These are phyloP conservation scores for Poeciliopsis turrubarensis DNA, from an alignment of 2,113 vertebrate genomes.

Conservation along the genomic window DNA sequence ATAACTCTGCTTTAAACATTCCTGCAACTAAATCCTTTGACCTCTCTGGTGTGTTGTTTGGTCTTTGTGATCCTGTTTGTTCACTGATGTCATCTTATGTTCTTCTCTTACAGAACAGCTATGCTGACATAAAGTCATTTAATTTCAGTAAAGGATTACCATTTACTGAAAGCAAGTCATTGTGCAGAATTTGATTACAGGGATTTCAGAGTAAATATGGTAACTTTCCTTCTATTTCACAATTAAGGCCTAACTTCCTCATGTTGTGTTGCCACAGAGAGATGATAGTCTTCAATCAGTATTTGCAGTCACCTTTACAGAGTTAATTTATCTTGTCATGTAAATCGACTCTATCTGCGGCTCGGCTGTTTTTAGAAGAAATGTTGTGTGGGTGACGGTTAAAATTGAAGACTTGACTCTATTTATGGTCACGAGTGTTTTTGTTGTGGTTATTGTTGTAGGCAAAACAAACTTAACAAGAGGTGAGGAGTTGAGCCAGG, in stretches of 20 bases:
- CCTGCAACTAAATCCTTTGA: no score
- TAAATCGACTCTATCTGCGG: not conserved
- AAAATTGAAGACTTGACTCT: conserved; percentile 26
- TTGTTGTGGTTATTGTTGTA: conserved; percentile 47
- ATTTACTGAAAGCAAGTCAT: no score
- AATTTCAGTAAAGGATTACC: no score
- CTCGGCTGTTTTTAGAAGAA: not conserved
- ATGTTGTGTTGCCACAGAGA: not conserved
- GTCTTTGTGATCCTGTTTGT: no score
- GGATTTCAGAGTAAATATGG: no score
- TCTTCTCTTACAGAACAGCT: no score
- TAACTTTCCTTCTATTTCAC: not conserved
- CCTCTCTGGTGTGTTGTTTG: no score
- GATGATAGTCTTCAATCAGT: not conserved
- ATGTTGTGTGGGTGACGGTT: conserved; percentile 38
- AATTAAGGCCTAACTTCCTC: not conserved
- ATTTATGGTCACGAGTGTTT: conserved; percentile 51
- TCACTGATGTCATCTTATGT: no score
- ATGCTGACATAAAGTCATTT: no score
- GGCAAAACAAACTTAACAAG: conserved; percentile 44
- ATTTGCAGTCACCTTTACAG: not conserved
- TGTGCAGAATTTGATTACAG: no score
- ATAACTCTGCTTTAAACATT: no score
- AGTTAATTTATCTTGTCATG: not conserved
- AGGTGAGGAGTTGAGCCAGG: conserved; percentile 52